These are phyloP conservation scores for Leptinotarsa lineolata DNA, from an alignment of 1,140 invertebrate genomes.

Conservation along the genomic window DNA sequence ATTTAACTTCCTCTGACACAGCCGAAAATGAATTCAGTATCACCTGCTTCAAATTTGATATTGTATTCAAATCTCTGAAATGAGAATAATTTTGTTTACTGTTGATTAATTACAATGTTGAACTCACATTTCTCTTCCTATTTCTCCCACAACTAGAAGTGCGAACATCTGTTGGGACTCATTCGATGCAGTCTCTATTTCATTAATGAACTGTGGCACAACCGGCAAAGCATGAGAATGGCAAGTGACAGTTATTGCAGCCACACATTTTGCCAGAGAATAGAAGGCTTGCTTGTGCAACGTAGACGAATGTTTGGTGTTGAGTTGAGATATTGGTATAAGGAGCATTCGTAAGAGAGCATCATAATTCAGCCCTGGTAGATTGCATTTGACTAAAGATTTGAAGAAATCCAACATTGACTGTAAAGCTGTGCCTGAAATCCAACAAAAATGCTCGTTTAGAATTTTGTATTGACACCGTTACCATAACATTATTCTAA, in stretches of 20 bases:
- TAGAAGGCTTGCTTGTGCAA: constrained; percentile 82
- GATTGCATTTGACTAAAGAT: constrained; percentile 79
- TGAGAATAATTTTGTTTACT: constrained; percentile 18
- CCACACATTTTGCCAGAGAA: constrained; percentile 93
- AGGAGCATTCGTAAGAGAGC: constrained; percentile 77
- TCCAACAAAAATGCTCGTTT: background rate
- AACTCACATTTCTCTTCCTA: constrained; percentile 87
- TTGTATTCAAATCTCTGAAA: constrained; percentile 83
- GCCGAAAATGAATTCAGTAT: constrained; percentile 78
- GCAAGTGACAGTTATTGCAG: constrained; percentile 83
- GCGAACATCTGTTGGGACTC: constrained; percentile 91
- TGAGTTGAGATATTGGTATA: constrained; percentile 42
- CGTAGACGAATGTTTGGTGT: constrained; percentile 34
- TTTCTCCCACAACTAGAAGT: constrained; percentile 92
- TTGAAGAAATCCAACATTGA: constrained; percentile 92
- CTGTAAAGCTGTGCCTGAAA: constrained; percentile 77
- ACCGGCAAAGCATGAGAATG: constrained; percentile 75
- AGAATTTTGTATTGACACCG: no score
- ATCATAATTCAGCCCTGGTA: constrained; percentile 79
- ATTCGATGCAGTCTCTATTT: constrained; percentile 73
- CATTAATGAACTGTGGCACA: constrained; percentile 83
- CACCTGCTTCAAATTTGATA: constrained; percentile 72
- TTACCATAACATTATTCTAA: no score
- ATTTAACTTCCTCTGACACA: constrained; percentile 87
- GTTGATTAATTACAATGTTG: background rate